Evolutionary conservation across 1,140 invertebrate genomes (phyloP).

Genomic region (Lucilia cuprina): DNA sequence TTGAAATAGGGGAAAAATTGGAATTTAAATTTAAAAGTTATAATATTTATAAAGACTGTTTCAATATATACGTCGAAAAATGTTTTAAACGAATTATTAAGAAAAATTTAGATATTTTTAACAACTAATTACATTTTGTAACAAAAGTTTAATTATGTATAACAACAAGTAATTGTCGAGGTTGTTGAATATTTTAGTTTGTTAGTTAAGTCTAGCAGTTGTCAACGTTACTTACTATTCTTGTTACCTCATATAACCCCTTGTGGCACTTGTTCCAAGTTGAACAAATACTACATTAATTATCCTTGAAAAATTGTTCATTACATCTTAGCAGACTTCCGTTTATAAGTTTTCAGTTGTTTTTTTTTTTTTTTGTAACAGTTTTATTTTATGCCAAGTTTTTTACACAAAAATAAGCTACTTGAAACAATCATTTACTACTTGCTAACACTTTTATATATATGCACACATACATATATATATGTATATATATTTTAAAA

Average conservation of each 20-base stretch:
- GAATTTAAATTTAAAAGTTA: no score
- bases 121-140: background rate
- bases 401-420: background rate
- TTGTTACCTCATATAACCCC: background rate
- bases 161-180: background rate
- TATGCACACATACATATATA: background rate
- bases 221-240: background rate
- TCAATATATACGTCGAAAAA: no score
- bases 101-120: no score
- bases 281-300: background rate
- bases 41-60: no score
- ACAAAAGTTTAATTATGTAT: background rate
- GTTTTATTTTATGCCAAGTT: background rate
- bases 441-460: background rate
- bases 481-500: background rate
- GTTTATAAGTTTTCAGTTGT: background rate
- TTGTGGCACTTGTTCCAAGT: background rate
- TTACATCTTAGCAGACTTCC: background rate
- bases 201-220: background rate
- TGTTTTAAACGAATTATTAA: no score
- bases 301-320: background rate
- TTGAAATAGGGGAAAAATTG: no score
- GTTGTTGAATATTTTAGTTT: background rate
- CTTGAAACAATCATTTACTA: background rate
- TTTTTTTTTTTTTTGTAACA: background rate